Evolutionary conservation across 2,113 vertebrate genomes (phyloP), one percentile per base, ranked within the genome.

Genomic region (Paradoxurus hermaphroditus): DNA sequence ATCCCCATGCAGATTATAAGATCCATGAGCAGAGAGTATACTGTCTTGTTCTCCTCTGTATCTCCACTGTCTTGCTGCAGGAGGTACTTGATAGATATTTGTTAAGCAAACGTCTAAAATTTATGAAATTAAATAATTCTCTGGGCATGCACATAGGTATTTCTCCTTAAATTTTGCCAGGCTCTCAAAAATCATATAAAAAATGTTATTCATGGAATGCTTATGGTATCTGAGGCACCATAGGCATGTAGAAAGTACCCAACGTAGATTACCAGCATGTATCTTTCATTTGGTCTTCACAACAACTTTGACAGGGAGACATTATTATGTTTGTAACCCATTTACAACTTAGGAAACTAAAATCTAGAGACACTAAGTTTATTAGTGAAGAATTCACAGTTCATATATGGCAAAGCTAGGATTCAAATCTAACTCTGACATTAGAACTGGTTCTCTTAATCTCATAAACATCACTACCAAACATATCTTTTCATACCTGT

Each of bases 321-420:
- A 70, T 51, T 91, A 81, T 79, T 91, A 56, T 86, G 4, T 75
- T 75, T 36, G 83, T 82, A 92, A 78, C 4, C 39, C 7, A 59
- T 77, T 94, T 90, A 94, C 23, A 21, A 13, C 9, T 87, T 86
- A 89, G 39, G 25, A 12, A 93, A 95, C 39, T 94, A 93, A 97
- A 95, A 73, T 27, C 63, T 44, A 82, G 13, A 92, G 53, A 75
- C 82, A 77, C 5, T 79, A 73, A 65, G 73, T 87, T 67, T 49
- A 90, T 85, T 67, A 73, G 21, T 23, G 2, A 93, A 63, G 34
- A 86, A 77, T 21, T 94, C 49, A 59, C 8, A 89, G 13, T 6
- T 62, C 12, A 4, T 63, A 79, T 84, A 1, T 59, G 34, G 62
- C 34, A 63, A 8, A 84, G 46, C 3, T 23, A 36, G 11, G 5